Percentiles rank a stretch among this genome's conserved stretches.
Conservation (phyloP, 1,140 invertebrate species). For the Tetramorium alpestre region DNA sequence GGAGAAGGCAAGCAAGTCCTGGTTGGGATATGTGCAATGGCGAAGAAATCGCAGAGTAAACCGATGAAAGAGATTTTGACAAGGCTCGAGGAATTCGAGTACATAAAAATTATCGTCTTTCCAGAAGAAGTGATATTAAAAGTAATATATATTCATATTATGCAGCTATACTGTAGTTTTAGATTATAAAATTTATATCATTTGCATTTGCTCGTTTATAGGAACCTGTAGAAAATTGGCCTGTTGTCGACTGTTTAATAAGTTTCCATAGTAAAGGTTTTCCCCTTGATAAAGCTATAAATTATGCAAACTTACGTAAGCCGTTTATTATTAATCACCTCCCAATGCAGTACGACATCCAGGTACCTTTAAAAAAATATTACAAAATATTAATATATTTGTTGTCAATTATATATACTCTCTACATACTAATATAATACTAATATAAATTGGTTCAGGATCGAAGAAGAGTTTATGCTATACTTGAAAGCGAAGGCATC, state of each 20-base stretch:
- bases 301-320: constrained; percentile 96
- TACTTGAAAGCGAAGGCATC: constrained; percentile 97
- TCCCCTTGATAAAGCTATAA: constrained; percentile 99
- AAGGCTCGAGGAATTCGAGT: constrained; percentile 97
- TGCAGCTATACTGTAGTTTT: not conserved
- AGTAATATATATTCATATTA: constrained; percentile 83
- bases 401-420: not conserved
- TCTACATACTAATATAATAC: not conserved
- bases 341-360: constrained; percentile 99
- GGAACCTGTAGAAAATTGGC: constrained; percentile 99
- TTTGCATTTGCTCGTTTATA: constrained; percentile 82
- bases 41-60: constrained; percentile 99
- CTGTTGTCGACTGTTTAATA: constrained; percentile 98
- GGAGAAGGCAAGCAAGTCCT: constrained; percentile 93
- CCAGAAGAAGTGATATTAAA: constrained; percentile 97
- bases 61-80: constrained; percentile 99
- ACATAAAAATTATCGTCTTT: constrained; percentile 97
- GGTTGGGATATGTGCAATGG: constrained; percentile 99
- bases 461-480: constrained; percentile 97
- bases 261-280: constrained; percentile 99
- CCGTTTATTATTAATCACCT: constrained; percentile 99
- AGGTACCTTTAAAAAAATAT: constrained; percentile 85
- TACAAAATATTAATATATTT: not conserved
- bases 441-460: constrained; percentile 87
- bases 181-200: constrained; percentile 1